Conservation (phyloP, 1,140 invertebrate species). For the Drosophila sturtevanti region DNA sequence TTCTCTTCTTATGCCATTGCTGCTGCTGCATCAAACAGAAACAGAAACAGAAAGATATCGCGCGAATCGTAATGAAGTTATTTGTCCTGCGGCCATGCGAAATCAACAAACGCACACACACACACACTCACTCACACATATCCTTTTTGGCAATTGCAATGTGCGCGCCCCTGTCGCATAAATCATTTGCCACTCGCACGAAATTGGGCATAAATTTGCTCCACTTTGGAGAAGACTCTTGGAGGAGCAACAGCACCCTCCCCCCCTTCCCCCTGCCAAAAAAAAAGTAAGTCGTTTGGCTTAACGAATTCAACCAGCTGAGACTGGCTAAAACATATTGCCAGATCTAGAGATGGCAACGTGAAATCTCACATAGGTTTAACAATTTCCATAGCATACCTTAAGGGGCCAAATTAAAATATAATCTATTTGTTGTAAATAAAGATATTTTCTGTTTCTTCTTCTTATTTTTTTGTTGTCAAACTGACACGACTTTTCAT, state of each 20-base stretch:
- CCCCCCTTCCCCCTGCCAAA: no score
- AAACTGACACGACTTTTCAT: no score
- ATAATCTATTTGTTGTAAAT: no score
- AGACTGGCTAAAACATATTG: conserved; percentile 17
- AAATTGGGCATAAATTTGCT: conserved; percentile 81
- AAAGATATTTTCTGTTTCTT: no score
- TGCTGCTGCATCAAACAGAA: no score
- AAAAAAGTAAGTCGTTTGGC: conserved; percentile 65
- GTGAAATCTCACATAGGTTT: neutral
- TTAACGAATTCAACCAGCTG: conserved; percentile 68
- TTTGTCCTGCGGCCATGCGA: conserved; percentile 75
- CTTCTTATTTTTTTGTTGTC: no score
- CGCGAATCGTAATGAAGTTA: conserved; percentile 72
- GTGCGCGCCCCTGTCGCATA: conserved; percentile 67
- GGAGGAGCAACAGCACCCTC: neutral
- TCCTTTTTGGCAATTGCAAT: conserved; percentile 81
- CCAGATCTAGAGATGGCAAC: conserved; percentile 30
- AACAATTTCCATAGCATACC: neutral
- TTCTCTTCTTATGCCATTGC: neutral
- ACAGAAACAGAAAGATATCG: neutral
- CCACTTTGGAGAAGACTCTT: conserved; percentile 58
- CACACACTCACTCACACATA: conserved; percentile 48
- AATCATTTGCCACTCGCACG: conserved; percentile 80
- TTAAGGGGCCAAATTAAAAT: neutral
- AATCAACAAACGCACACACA: conserved; percentile 52